These are phyloP conservation scores for Dichetophora obliterata DNA, from an alignment of 2,888 invertebrate genomes.

Conservation along the genomic window DNA sequence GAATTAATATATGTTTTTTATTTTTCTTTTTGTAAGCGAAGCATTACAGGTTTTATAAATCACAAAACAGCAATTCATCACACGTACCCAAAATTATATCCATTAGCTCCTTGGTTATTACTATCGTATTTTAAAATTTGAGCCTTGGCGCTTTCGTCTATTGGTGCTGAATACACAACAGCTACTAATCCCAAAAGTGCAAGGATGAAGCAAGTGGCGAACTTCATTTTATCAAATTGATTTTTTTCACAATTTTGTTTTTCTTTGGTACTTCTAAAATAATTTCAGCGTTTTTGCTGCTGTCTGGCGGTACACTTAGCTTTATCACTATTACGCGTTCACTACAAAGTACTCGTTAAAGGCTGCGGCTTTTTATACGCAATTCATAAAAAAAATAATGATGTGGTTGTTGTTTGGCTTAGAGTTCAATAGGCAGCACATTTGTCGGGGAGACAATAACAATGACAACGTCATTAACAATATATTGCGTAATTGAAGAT, in stretches of 20 bases:
- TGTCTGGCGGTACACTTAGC: background rate
- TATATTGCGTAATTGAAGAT: too few relatives aligned
- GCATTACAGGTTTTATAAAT: too few relatives aligned
- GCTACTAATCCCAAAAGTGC: background rate
- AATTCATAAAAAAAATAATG: background rate
- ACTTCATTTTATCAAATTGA: too few relatives aligned
- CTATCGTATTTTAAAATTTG: constrained; percentile 74
- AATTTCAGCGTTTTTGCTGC: background rate
- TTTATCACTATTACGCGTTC: constrained; percentile 1
- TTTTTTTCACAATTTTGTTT: too few relatives aligned
- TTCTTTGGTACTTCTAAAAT: too few relatives aligned
- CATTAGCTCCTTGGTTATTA: constrained; percentile 69
- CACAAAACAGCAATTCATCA: background rate
- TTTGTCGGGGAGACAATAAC: too few relatives aligned
- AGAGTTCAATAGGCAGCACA: too few relatives aligned
- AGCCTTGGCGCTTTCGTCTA: constrained; percentile 68
- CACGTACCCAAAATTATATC: constrained; percentile 63
- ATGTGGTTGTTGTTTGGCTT: too few relatives aligned
- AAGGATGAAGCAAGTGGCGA: background rate
- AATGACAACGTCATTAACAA: too few relatives aligned
- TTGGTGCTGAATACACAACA: background rate
- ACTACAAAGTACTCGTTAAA: constrained; percentile 6
- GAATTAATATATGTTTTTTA: constrained; percentile 22
- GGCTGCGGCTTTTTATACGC: constrained; percentile 9
- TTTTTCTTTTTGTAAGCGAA: too few relatives aligned